These are phyloP conservation scores for Gasterosteus nipponicus DNA, from an alignment of 2,113 vertebrate genomes.

Conservation along the genomic window DNA sequence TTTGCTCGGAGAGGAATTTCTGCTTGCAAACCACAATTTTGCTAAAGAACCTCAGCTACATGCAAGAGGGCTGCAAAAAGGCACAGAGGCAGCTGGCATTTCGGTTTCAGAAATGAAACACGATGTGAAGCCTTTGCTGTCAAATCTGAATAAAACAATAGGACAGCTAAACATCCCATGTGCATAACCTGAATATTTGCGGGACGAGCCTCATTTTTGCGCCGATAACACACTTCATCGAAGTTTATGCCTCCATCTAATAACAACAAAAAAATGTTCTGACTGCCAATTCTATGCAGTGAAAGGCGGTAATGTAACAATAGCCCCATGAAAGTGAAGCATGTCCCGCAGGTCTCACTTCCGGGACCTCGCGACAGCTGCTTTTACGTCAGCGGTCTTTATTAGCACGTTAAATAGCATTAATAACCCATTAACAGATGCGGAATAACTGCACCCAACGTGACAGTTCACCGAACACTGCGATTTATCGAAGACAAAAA, in stretches of 20 bases:
- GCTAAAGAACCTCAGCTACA: background rate
- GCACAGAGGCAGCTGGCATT: slow-evolving; percentile 6
- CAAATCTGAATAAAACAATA: too few relatives aligned
- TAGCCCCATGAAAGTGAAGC: background rate
- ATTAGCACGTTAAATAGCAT: background rate
- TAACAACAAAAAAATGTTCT: background rate
- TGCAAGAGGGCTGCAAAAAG: background rate
- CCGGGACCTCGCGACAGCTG: background rate
- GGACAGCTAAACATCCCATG: background rate
- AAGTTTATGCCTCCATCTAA: background rate
- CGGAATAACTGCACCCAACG: too few relatives aligned
- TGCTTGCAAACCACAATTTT: slow-evolving; percentile 7
- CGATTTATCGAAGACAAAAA: too few relatives aligned
- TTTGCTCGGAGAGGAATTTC: background rate
- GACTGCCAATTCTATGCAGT: too few relatives aligned
- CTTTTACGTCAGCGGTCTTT: background rate
- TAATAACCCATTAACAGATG: background rate
- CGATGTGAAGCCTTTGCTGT: background rate
- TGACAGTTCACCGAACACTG: too few relatives aligned
- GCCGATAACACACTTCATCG: background rate
- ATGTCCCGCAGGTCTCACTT: background rate
- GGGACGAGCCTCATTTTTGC: background rate
- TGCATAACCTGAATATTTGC: background rate
- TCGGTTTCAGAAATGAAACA: background rate
- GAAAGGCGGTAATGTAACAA: background rate